These are phyloP conservation scores for Drosophila sturtevanti DNA, from an alignment of 1,140 invertebrate species.

Conservation along the genomic window DNA sequence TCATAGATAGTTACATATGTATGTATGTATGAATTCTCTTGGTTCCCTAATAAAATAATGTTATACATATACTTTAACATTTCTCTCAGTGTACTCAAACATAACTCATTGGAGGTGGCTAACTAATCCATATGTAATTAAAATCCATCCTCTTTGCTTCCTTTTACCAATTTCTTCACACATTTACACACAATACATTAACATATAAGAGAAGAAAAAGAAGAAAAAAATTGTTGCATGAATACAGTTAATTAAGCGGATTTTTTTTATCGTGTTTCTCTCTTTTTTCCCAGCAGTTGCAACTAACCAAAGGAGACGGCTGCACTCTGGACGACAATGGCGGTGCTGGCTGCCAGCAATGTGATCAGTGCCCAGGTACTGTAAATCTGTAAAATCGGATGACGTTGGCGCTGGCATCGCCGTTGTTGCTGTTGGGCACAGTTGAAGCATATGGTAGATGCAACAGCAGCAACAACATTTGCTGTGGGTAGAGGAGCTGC, in stretches of 20 bases:
- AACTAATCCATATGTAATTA: background rate
- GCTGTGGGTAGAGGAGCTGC: slow-evolving; percentile 15
- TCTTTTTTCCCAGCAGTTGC: background rate
- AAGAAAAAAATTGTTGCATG: background rate
- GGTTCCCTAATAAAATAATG: too few species aligned
- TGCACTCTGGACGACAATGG: slow-evolving; percentile 64
- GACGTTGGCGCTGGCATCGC: slow-evolving; percentile 29
- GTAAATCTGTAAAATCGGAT: slow-evolving; percentile 65
- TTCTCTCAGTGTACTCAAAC: background rate
- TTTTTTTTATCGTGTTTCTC: too few species aligned
- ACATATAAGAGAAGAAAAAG: slow-evolving; percentile 9
- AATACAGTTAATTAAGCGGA: background rate
- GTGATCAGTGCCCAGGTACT: slow-evolving; percentile 51
- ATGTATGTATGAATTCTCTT: too few species aligned
- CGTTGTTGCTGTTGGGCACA: slow-evolving; percentile 49
- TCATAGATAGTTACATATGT: too few species aligned
- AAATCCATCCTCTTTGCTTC: slow-evolving; percentile 23
- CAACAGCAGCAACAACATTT: slow-evolving; percentile 8
- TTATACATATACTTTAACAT: background rate
- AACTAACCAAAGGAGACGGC: slow-evolving; percentile 69
- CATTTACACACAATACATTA: slow-evolving; percentile 42
- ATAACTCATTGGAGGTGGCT: background rate
- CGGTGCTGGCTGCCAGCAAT: slow-evolving; percentile 56
- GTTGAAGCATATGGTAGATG: slow-evolving; percentile 50
- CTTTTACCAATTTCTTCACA: slow-evolving; percentile 37